Evolutionary conservation across 2,888 invertebrate genomes (phyloP).

Genomic region (Eremobia ochroleuca): DNA sequence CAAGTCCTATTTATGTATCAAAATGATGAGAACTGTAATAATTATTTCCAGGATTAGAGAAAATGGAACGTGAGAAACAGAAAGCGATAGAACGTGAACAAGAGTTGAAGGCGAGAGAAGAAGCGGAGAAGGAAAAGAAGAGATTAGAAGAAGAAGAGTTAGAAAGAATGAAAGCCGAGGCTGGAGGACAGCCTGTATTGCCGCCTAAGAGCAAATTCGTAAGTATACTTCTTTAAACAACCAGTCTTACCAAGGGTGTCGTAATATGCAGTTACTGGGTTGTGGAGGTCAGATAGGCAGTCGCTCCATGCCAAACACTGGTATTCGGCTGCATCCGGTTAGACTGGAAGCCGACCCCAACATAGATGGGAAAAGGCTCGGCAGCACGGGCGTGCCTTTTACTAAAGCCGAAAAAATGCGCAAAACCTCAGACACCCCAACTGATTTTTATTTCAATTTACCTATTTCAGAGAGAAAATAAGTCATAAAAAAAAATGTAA

Average conservation of each 20-base stretch:
- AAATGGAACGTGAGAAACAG: constrained; percentile 98
- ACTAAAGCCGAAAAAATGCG: too few species aligned
- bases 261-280: not conserved
- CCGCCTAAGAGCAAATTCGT: constrained; percentile 92
- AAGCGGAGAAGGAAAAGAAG: constrained; percentile 92
- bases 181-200: constrained; percentile 84
- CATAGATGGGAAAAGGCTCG: not conserved
- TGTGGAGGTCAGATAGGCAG: not conserved
- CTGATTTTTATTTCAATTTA: too few species aligned
- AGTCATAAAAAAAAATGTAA: too few species aligned
- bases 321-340: not conserved
- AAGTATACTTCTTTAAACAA: constrained; percentile 71
- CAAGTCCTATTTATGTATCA: not conserved
- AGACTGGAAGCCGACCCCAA: not conserved
- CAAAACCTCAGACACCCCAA: too few species aligned
- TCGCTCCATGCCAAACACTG: not conserved
- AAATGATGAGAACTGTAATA: not conserved
- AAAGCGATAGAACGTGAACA: constrained; percentile 96
- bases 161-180: constrained; percentile 83
- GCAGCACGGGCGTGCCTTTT: too few species aligned
- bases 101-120: constrained; percentile 92
- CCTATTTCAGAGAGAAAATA: too few species aligned
- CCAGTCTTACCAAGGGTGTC: not conserved
- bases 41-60: constrained; percentile 94
- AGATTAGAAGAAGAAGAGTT: constrained; percentile 90